phyloP scores from a whole-genome alignment of 2,113 vertebrate genomes.

The Globicephala melas region DNA sequence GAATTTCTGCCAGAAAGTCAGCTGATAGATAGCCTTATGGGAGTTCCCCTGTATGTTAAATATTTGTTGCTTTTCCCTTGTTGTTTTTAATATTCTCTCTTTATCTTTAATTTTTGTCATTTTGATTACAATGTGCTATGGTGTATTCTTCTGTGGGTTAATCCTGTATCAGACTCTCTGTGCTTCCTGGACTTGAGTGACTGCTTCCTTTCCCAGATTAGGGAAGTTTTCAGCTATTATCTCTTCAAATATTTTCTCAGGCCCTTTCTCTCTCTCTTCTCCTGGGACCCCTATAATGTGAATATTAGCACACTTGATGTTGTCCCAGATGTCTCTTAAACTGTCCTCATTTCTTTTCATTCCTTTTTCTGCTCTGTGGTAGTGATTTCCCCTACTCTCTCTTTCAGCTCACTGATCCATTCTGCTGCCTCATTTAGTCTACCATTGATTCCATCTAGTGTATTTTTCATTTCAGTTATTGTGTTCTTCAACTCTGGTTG shows the following conservation, averaged over 20 bases:
- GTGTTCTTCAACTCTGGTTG: not conserved
- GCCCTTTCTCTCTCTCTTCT: not conserved
- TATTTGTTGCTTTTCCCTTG: not conserved
- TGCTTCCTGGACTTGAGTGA: not conserved
- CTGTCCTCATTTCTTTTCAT: not conserved
- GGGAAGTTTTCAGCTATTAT: not conserved
- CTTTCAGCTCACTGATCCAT: not conserved
- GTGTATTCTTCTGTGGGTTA: not conserved
- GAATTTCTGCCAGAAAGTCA: not conserved
- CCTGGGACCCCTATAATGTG: not conserved
- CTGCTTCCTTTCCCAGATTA: not conserved
- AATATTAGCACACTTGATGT: not conserved
- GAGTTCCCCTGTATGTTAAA: not conserved
- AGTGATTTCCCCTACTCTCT: not conserved
- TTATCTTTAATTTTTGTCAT: not conserved
- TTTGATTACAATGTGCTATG: not conserved
- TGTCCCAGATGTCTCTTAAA: not conserved
- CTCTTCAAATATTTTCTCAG: not conserved
- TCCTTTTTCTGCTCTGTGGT: not conserved
- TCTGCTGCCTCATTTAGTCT: not conserved
- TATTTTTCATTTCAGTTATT: not conserved
- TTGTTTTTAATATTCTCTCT: not conserved
- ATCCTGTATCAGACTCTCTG: not conserved
- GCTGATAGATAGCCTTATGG: not conserved
- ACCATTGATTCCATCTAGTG: not conserved